phyloP scores from a whole-genome alignment of 2,797 vertebrate species.

The Meda fulgida region DNA sequence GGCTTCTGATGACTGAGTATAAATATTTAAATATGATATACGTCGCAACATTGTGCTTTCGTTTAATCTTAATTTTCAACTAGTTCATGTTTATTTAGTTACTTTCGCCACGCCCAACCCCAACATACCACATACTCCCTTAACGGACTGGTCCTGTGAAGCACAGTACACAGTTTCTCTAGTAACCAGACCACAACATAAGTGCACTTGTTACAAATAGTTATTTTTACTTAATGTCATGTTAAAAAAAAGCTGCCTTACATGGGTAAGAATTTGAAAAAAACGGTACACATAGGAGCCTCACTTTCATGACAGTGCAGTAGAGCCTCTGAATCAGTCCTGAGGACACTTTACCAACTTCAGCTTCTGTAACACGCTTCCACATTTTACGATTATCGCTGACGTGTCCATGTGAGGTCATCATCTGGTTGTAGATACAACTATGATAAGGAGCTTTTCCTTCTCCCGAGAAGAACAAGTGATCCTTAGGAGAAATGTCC shows the following conservation, averaged over 20 bases:
- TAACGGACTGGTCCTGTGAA: neutral
- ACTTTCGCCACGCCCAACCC: no score
- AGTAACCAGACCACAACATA: neutral
- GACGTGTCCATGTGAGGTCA: slow-evolving; percentile 93
- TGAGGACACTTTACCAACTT: slow-evolving; percentile 77
- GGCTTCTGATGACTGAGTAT: neutral
- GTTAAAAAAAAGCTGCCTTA: slow-evolving; percentile 85
- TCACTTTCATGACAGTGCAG: slow-evolving; percentile 84
- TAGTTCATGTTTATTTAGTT: neutral
- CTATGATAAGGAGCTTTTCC: slow-evolving; percentile 88
- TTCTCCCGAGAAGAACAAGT: slow-evolving; percentile 92
- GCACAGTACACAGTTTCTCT: no score
- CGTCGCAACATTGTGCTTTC: neutral
- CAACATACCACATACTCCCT: neutral
- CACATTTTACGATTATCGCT: slow-evolving; percentile 86
- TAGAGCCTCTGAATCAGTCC: slow-evolving; percentile 84
- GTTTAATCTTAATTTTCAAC: neutral
- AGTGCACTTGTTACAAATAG: neutral
- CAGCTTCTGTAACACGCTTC: slow-evolving; percentile 83
- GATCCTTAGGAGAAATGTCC: slow-evolving; percentile 86
- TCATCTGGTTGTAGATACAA: slow-evolving; percentile 95
- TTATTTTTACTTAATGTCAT: neutral
- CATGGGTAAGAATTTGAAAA: slow-evolving; percentile 86
- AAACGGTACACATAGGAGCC: slow-evolving; percentile 84
- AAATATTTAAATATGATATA: no score